Evolutionary conservation across 1,140 invertebrate genomes (phyloP).

Genomic region (Idris sp.): DNA sequence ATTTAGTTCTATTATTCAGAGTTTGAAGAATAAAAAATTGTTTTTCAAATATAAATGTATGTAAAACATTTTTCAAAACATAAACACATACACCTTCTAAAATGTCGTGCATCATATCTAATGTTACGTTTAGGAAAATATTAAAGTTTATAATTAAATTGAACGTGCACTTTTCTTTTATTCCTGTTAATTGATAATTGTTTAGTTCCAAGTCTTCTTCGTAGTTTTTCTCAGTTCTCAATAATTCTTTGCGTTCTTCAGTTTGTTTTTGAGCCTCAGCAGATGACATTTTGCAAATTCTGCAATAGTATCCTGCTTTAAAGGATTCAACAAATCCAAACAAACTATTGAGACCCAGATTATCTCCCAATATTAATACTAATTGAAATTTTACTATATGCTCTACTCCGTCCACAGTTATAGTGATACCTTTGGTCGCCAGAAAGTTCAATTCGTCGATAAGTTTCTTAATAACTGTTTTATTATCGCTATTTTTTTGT

Average conservation of each 20-base stretch:
- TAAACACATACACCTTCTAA: constrained; percentile 1
- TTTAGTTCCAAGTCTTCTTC: background rate
- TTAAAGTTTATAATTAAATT: background rate
- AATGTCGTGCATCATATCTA: constrained; percentile 2
- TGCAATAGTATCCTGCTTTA: background rate
- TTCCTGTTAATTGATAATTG: background rate
- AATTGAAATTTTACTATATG: constrained; percentile 1
- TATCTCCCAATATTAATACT: constrained; percentile 1
- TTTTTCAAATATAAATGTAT: background rate
- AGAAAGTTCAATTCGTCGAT: constrained; percentile 2
- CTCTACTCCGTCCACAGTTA: background rate
- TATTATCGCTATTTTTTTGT: background rate
- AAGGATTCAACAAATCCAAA: constrained; percentile 4
- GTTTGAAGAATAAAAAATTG: background rate
- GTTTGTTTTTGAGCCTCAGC: background rate
- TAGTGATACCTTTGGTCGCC: background rate
- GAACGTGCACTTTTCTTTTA: constrained; percentile 1
- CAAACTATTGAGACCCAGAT: background rate
- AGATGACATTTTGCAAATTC: constrained; percentile 3
- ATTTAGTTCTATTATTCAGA: background rate
- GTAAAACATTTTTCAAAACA: background rate
- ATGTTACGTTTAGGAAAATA: background rate
- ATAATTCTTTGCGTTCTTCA: background rate
- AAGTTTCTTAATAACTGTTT: background rate
- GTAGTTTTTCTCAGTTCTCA: constrained; percentile 2